A percentile compares a stretch with the other conserved stretches of the same genome.
phyloP scores from a whole-genome alignment of 37 sponge, comb jelly and placozoan genomes.

The Haliclona indistincta region DNA sequence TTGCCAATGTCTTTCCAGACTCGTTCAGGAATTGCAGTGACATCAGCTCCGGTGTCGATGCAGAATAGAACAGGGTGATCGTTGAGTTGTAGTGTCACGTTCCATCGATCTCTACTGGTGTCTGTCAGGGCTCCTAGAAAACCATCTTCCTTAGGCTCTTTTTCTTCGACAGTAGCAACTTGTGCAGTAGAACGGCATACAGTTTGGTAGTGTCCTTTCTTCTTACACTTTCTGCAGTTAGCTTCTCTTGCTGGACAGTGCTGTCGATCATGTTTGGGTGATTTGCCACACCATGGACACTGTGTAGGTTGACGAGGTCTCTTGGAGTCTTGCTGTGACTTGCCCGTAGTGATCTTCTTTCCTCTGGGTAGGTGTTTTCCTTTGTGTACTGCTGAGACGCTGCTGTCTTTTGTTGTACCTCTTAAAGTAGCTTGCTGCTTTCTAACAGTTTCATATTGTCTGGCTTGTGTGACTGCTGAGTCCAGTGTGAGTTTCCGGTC shows the following conservation, averaged over 20 bases:
- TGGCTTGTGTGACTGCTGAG: not conserved
- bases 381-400: too few species aligned
- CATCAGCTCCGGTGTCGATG: slow-evolving; percentile 16
- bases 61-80: not conserved
- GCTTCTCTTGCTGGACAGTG: slow-evolving; percentile 23
- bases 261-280: not conserved
- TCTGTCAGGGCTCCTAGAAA: not conserved
- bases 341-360: too few species aligned
- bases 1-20: not conserved
- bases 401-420: too few species aligned
- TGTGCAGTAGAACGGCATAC: not conserved
- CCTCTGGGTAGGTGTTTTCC: too few species aligned
- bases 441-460: slow-evolving; percentile 1
- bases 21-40: not conserved
- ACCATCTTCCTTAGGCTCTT: not conserved
- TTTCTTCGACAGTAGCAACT: not conserved
- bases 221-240: slow-evolving; percentile 8
- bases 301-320: too few species aligned
- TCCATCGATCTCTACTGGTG: not conserved
- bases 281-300: slow-evolving; percentile 4
- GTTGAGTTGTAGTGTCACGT: not conserved
- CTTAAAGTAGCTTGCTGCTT: too few species aligned
- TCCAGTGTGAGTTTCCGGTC: not conserved
- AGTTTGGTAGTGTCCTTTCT: slow-evolving; percentile 10
- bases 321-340: too few species aligned